These are phyloP conservation scores for Nomia melanderi DNA, from an alignment of 1,140 invertebrate species.

Conservation along the genomic window DNA sequence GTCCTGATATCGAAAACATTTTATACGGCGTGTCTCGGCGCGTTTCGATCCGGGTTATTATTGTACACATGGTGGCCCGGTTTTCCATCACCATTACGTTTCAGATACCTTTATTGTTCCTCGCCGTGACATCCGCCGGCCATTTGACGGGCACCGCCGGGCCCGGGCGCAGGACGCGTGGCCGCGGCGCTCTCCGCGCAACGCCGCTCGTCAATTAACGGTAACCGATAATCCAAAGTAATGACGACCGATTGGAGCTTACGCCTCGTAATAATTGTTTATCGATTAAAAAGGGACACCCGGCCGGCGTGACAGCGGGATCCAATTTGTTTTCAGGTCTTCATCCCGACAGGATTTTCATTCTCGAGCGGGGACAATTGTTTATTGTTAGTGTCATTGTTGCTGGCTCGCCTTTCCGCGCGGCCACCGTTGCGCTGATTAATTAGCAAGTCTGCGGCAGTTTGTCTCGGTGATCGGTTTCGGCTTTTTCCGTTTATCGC, in stretches of 20 bases:
- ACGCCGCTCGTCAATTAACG: slow-evolving; percentile 50
- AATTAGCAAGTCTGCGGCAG: too few species aligned
- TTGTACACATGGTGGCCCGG: neutral
- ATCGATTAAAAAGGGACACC: slow-evolving; percentile 45
- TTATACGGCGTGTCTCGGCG: neutral
- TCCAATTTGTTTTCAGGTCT: slow-evolving; percentile 13
- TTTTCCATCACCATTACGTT: slow-evolving; percentile 21
- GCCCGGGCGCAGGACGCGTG: slow-evolving; percentile 31
- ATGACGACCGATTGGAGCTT: slow-evolving; percentile 55
- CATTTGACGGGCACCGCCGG: slow-evolving; percentile 34
- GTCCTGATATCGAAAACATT: neutral
- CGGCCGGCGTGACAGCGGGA: neutral
- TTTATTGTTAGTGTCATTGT: neutral
- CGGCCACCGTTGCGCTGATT: too few species aligned
- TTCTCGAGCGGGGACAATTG: neutral
- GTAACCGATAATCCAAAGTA: slow-evolving; percentile 57
- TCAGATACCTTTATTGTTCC: slow-evolving; percentile 44
- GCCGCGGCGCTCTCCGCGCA: slow-evolving; percentile 32
- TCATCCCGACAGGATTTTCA: neutral
- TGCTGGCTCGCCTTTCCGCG: too few species aligned
- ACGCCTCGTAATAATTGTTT: slow-evolving; percentile 51
- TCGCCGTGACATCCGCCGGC: slow-evolving; percentile 35
- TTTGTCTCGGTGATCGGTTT: too few species aligned
- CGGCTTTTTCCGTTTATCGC: too few species aligned
- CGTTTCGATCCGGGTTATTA: neutral